Base-by-base conservation (phyloP, 2,797 vertebrate genomes). In the Alosa sapidissima region DNA sequence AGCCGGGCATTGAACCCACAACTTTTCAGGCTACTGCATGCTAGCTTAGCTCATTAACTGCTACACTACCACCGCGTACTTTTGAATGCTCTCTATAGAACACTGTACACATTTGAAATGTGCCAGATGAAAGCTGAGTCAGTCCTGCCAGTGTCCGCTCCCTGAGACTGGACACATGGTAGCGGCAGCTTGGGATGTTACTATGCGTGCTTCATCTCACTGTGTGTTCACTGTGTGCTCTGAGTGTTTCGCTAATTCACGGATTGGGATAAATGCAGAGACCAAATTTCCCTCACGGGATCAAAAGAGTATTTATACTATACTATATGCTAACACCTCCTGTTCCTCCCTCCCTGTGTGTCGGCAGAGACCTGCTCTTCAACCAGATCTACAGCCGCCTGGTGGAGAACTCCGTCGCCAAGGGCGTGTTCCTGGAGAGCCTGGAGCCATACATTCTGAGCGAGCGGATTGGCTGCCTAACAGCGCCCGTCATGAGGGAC, bases 401-500 rank as follows among this genome's bases (percentile, higher is more conserved):
- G 91, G 93, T 93, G 89, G 98, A 99, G 92, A 99, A 98, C 90
- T 96, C 93, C 1, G 97, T 98, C 81, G 96, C 98, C 83, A 97
- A 96, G 89, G 97, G 96, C 5, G 96, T 99, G 82, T 98, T 99
- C 92, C 91, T 99, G 93, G 97, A 99, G 93, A 97, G 96, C 45
- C 94, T 99, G 75, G 98, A 99, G 88, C 96, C 97, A 0, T 97
- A 99, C 91, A 97, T 99, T 87, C 92, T 99, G 81, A 96, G 95
- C 5, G 97, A 98, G 90, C 97, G 97, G 84, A 94, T 99, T 19
- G 93, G 96, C 85, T 97, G 97, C 89, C 95, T 99, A 83, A 97
- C 97, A 78, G 95, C 98, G 0, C 97, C 97, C 86, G 95, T 99
- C 88, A 98, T 99, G 97, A 97, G 95, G 92, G 98, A 99, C 87